These are phyloP conservation scores for silkworm (Bombyx mori) DNA, from an alignment of 1,140 invertebrate genomes.

Conservation along the genomic window ASM3026992v2 NC_085121.1:8921001-8921500, in stretches of 20 bases:
- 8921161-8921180: conserved; percentile 58
- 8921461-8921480: too few relatives aligned
- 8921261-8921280: conserved; percentile 56
- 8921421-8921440: too few relatives aligned
- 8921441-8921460: too few relatives aligned
- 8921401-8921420: too few relatives aligned
- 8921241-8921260: conserved; percentile 62
- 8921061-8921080: too few relatives aligned
- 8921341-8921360: not conserved
- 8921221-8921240: conserved; percentile 67
- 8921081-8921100: too few relatives aligned
- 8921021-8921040: too few relatives aligned
- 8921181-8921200: conserved; percentile 42
- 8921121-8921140: conserved; percentile 63
- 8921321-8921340: not conserved
- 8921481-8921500: too few relatives aligned
- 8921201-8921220: conserved; percentile 54
- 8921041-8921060: too few relatives aligned
- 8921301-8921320: not conserved
- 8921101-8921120: conserved; percentile 15
- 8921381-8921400: too few relatives aligned
- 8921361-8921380: not conserved
- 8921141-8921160: conserved; percentile 66
- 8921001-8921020: not conserved
- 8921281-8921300: not conserved